phyloP scores from a whole-genome alignment of 1,140 invertebrate species.

The Dryas iulia region DNA sequence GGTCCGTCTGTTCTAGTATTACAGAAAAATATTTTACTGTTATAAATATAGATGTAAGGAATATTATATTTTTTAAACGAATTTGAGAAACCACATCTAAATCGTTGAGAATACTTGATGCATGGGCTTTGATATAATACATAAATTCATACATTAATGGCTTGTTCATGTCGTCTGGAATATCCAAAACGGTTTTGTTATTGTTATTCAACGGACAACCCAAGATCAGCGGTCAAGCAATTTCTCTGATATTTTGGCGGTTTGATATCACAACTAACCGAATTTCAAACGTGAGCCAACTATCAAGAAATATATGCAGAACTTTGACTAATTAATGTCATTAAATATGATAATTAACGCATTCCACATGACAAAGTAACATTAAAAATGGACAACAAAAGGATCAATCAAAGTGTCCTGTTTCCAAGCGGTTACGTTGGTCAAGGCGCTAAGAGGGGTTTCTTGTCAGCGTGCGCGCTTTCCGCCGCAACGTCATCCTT shows the following conservation, averaged over 20 bases:
- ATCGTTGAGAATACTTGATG: slow-evolving; percentile 6
- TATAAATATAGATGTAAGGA: neutral
- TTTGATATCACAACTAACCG: slow-evolving; percentile 20
- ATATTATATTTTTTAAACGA: neutral
- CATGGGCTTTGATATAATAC: slow-evolving; percentile 41
- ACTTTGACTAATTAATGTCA: neutral
- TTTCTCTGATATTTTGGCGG: slow-evolving; percentile 45
- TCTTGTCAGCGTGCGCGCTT: slow-evolving; percentile 59
- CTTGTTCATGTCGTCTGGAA: slow-evolving; percentile 50
- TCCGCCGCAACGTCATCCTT: slow-evolving; percentile 64
- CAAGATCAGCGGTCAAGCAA: slow-evolving; percentile 49
- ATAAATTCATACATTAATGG: slow-evolving; percentile 75
- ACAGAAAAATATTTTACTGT: neutral
- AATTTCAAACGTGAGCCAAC: slow-evolving; percentile 3
- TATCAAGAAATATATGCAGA: neutral
- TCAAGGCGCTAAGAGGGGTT: slow-evolving; percentile 65
- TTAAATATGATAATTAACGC: neutral
- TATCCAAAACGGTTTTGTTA: slow-evolving; percentile 48
- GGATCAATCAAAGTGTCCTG: slow-evolving; percentile 67
- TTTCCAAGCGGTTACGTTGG: slow-evolving; percentile 38
- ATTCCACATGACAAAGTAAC: neutral
- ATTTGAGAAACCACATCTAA: neutral
- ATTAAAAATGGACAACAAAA: slow-evolving; percentile 31
- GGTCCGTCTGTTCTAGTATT: neutral
- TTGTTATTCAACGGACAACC: slow-evolving; percentile 67